A percentile compares a stretch with the other conserved stretches of the same genome.
These are phyloP conservation scores for Epistrophe eligans DNA, from an alignment of 2,888 invertebrate genomes.

Conservation along the genomic window DNA sequence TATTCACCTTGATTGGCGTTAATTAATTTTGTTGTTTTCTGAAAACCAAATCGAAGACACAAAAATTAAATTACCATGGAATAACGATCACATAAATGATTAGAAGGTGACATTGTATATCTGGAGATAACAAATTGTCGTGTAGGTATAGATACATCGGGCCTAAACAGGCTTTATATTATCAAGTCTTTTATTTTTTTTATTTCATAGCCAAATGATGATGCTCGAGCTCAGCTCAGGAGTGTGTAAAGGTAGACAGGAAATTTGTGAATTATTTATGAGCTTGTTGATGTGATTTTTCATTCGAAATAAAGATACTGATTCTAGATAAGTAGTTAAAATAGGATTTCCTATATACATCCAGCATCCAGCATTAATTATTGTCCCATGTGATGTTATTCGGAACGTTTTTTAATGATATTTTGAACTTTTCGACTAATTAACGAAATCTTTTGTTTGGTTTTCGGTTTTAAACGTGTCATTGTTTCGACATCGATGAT, in stretches of 20 bases:
- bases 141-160: conserved; percentile 47
- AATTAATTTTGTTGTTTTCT: conserved; percentile 58
- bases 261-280: conserved; percentile 66
- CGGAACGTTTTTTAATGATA: conserved; percentile 30
- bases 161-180: conserved; percentile 31
- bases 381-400: neutral
- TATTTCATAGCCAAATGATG: neutral
- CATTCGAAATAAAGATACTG: conserved; percentile 53
- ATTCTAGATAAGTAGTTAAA: conserved; percentile 56
- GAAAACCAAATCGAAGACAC: conserved; percentile 12
- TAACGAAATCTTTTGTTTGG: conserved; percentile 68
- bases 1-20: conserved; percentile 55
- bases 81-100: conserved; percentile 67
- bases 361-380: neutral
- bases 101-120: conserved; percentile 71
- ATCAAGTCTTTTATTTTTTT: neutral
- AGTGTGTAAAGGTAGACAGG: conserved; percentile 17
- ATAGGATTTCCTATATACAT: neutral
- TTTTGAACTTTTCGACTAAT: conserved; percentile 62
- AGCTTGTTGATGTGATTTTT: conserved; percentile 61
- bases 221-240: neutral
- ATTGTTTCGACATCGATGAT: conserved; percentile 56
- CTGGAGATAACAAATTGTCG: conserved; percentile 71
- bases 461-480: conserved; percentile 38
- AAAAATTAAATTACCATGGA: conserved; percentile 68